Evolutionary conservation across 2,113 vertebrate species (phyloP).

Genomic region (Trogon melanurus): DNA sequence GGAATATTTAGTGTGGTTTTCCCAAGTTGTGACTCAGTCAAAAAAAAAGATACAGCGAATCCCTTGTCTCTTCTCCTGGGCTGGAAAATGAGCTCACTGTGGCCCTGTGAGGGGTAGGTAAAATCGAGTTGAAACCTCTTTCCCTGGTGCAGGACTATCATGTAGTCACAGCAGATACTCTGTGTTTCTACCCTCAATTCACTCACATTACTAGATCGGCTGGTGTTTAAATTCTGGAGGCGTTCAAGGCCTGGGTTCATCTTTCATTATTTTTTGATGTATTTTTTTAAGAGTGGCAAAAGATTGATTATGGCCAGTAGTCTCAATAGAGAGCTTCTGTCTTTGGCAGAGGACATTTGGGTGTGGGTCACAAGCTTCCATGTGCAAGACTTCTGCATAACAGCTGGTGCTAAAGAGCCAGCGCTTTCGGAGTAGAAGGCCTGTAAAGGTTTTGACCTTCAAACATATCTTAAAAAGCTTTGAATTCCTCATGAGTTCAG

Average conservation of each 20-base stretch:
- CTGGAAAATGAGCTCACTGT: neutral
- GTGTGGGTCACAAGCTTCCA: neutral
- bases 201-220: neutral
- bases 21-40: neutral
- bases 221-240: neutral
- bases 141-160: neutral
- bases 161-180: neutral
- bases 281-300: neutral
- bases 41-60: neutral
- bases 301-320: neutral
- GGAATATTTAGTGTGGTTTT: neutral
- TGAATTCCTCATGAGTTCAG: neutral
- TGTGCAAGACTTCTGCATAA: neutral
- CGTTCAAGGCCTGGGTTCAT: neutral
- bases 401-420: neutral
- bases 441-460: neutral
- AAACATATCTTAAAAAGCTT: neutral
- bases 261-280: neutral
- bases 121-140: neutral
- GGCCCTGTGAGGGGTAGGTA: neutral
- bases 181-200: neutral
- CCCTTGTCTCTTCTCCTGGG: neutral
- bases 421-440: neutral
- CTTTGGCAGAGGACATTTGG: neutral
- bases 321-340: neutral